Base-by-base conservation (phyloP, 2,888 invertebrate species). In the Mylabris sibirica region DNA sequence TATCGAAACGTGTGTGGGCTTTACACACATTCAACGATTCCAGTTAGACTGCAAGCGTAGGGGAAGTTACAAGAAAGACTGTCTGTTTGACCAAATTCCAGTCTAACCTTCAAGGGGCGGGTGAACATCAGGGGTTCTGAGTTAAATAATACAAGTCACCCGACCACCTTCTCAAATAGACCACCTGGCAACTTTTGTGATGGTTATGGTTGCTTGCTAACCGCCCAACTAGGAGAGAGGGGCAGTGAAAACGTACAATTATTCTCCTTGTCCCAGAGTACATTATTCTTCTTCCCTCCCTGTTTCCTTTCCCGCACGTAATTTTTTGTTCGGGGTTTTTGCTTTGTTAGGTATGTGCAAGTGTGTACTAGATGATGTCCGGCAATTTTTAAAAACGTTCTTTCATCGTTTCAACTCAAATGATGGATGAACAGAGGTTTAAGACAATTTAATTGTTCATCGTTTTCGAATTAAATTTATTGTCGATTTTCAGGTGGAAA, bases 301-400 rank as follows among this genome's bases (percentile, higher is more conserved):
- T n/a, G n/a, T n/a, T n/a, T n/a, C n/a, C 41, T 44, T 4, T 44
- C n/a, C 14, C 35, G 1, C 11, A 30, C 30, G 8, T 30, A 30
- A 30, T 30, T 30, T 30, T 30, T 30, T 30, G 30, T 30, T 30
- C 30, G 30, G 30, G 38, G 4, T 12, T 38, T 17, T 5, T 44
- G 6, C n/a, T 17, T 17, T 44, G 11, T 44, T 38, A 12, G 38
- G 14, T 44, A 5, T 44, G 5, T 41, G 14, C n/a, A n/a, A n/a
- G n/a, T 44, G 41, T 44, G 5, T 44, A 4, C n/a, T 44, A 17
- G 41, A 44, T 65, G 68, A 68, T 68, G 68, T 68, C 68, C 68
- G 68, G 65, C 68, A 65, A 69, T 69, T 69, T 69, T 66, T 34
- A 63, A 66, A 69, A 66, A 35, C 63, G 65, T 63, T 68, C 68